Evolutionary conservation across 2,888 invertebrate species (phyloP).

Genomic region (Oscheius sp.): DNA sequence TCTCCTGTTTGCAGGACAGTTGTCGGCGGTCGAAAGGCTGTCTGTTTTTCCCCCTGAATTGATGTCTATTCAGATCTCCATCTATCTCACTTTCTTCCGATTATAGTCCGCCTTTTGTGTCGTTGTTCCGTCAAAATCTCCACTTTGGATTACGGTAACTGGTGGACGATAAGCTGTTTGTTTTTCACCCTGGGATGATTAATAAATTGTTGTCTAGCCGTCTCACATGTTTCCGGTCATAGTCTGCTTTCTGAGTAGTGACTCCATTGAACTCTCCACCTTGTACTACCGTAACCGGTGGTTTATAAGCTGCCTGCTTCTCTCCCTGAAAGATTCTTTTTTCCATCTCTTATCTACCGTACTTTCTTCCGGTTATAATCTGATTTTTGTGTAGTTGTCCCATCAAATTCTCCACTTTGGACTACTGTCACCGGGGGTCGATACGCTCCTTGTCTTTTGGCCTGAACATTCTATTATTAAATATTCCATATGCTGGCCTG

Average conservation of each 20-base stretch:
- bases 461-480: background rate
- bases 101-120: slow-evolving; percentile 41
- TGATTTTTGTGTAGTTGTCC: slow-evolving; percentile 49
- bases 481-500: background rate
- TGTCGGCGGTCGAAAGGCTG: slow-evolving; percentile 13
- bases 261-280: slow-evolving; percentile 8
- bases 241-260: slow-evolving; percentile 38
- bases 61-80: background rate
- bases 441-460: slow-evolving; percentile 10
- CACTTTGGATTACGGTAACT: slow-evolving; percentile 40
- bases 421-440: slow-evolving; percentile 40
- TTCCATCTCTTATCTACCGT: background rate
- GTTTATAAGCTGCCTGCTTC: slow-evolving; percentile 1
- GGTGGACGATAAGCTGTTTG: slow-evolving; percentile 25
- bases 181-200: background rate
- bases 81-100: background rate
- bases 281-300: slow-evolving; percentile 21
- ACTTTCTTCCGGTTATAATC: slow-evolving; percentile 51
- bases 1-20: slow-evolving; percentile 35
- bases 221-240: slow-evolving; percentile 33
- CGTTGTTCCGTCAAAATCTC: slow-evolving; percentile 50
- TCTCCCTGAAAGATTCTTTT: slow-evolving; percentile 2
- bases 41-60: slow-evolving; percentile 4
- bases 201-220: background rate
- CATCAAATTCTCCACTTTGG: slow-evolving; percentile 51